These are phyloP conservation scores for Trypoxylon attenuatum DNA, from an alignment of 2,888 invertebrate genomes.

Conservation along the genomic window DNA sequence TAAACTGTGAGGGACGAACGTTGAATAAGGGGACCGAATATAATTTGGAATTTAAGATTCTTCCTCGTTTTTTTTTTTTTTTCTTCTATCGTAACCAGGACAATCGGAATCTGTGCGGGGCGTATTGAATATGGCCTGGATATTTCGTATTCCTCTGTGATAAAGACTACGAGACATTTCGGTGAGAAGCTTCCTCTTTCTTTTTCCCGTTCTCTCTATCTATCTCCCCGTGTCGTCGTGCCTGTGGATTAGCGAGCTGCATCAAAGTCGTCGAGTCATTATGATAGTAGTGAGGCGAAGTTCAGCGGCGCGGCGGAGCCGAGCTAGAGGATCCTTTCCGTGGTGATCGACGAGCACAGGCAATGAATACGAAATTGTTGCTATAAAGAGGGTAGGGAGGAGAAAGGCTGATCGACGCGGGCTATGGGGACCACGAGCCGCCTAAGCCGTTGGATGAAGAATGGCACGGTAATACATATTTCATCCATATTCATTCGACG, in stretches of 20 bases:
- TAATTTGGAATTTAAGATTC: no score
- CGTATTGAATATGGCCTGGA: not conserved
- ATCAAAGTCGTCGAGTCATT: constrained; percentile 61
- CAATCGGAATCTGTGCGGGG: no score
- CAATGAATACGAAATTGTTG: constrained; percentile 66
- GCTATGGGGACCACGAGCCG: constrained; percentile 48
- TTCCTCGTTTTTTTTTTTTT: no score
- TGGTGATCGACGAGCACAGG: constrained; percentile 60
- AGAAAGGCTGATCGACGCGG: not conserved
- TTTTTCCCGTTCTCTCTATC: no score
- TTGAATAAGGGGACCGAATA: not conserved
- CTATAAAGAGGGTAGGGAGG: not conserved
- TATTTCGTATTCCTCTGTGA: not conserved
- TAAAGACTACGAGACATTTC: not conserved
- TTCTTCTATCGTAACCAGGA: no score
- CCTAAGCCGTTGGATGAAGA: constrained; percentile 63
- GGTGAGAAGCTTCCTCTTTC: not conserved
- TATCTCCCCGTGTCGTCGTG: no score
- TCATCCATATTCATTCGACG: constrained; percentile 58
- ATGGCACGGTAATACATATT: constrained; percentile 63
- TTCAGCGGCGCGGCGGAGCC: constrained; percentile 16
- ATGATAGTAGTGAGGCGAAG: constrained; percentile 36
- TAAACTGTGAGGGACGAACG: no score
- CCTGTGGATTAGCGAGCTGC: constrained; percentile 24
- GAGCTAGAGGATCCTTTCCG: constrained; percentile 51